phyloP scores from a whole-genome alignment of 2,797 vertebrate genomes.

The Florisuga fusca region DNA sequence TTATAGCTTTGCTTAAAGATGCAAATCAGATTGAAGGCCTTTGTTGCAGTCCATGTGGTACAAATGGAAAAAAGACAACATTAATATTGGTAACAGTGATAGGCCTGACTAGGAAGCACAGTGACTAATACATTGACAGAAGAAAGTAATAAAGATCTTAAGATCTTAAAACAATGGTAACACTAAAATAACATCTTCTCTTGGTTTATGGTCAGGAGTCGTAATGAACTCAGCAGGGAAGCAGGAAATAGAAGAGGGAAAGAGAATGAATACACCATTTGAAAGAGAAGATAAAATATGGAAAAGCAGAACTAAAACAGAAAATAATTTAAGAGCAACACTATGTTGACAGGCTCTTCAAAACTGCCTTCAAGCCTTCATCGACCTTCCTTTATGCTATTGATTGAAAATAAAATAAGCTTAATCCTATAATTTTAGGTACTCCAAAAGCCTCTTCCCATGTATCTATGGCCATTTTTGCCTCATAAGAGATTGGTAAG shows the following conservation, averaged over 20 bases:
- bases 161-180: not conserved
- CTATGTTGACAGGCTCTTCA: not conserved
- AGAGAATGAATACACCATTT: not conserved
- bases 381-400: not conserved
- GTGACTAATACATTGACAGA: not conserved
- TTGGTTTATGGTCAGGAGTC: not conserved
- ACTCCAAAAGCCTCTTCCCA: not conserved
- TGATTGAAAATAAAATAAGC: not conserved
- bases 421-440: not conserved
- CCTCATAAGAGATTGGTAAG: not conserved
- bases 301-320: not conserved
- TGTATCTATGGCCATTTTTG: not conserved
- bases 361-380: not conserved
- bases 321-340: accelerated
- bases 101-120: not conserved
- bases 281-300: not conserved
- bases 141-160: not conserved
- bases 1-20: not conserved
- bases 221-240: not conserved
- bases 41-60: not conserved
- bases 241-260: not conserved
- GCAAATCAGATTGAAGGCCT: not conserved
- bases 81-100: not conserved
- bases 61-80: not conserved
- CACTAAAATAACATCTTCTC: not conserved